Percentiles rank a stretch among this genome's conserved stretches.
phyloP scores from a whole-genome alignment of 2,888 invertebrate genomes.

The Didymodactylos carnosus region DNA sequence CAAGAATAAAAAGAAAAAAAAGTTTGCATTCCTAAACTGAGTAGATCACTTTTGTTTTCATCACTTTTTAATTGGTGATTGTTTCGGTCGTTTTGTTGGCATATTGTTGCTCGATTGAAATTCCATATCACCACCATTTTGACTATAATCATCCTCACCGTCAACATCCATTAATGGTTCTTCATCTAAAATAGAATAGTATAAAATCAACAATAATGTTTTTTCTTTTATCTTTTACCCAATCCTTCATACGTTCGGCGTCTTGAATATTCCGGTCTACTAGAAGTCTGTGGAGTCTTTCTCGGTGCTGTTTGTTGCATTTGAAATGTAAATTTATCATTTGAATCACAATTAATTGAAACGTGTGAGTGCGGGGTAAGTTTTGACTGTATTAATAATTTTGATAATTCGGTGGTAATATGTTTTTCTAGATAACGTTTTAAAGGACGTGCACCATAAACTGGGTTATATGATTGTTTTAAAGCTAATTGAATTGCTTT shows the following conservation, averaged over 20 bases:
- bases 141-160: not conserved
- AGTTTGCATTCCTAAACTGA: no score
- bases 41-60: no score
- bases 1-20: no score
- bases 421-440: not conserved
- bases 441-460: slow-evolving; percentile 5
- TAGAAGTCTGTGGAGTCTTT: not conserved
- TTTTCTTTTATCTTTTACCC: no score
- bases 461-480: not conserved
- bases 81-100: not conserved
- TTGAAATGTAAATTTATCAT: not conserved
- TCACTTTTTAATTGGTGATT: no score
- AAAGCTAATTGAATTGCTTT: slow-evolving; percentile 13
- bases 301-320: not conserved
- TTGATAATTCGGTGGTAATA: not conserved
- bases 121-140: not conserved
- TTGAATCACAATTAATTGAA: not conserved
- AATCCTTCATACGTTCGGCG: not conserved
- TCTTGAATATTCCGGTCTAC: not conserved
- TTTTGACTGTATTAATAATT: not conserved
- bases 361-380: not conserved
- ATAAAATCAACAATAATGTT: no score
- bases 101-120: not conserved
- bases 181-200: no score
- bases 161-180: not conserved